A percentile compares a stretch with the other conserved stretches of the same genome.
Conservation (phyloP, 2,113 vertebrate species). For the Panurus biarmicus region DNA sequence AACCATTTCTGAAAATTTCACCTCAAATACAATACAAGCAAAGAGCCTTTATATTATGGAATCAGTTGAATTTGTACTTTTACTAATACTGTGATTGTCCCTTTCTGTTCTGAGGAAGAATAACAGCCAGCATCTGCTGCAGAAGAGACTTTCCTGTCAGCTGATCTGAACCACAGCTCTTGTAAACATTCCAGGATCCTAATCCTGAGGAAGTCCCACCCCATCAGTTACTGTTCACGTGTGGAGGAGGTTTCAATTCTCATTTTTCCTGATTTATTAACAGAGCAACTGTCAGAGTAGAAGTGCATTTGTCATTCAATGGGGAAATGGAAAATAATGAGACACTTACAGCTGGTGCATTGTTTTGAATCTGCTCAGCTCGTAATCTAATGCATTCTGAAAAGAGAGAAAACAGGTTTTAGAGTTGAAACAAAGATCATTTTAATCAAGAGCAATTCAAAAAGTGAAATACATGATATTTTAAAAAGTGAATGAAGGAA, state of each 20-base stretch:
- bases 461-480: neutral
- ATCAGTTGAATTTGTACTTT: neutral
- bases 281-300: neutral
- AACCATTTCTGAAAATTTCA: neutral
- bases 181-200: neutral
- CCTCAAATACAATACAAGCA: neutral
- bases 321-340: neutral
- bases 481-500: neutral
- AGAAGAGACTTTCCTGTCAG: neutral
- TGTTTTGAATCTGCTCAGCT: constrained; percentile 76
- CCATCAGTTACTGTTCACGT: too few relatives aligned
- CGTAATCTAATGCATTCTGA: constrained; percentile 72
- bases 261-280: neutral
- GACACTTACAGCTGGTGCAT: constrained; percentile 79
- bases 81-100: neutral
- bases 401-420: constrained; percentile 18
- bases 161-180: neutral
- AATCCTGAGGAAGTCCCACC: neutral
- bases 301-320: neutral
- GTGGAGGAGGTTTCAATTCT: neutral
- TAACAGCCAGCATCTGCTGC: neutral
- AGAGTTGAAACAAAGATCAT: neutral
- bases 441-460: neutral
- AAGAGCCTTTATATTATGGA: neutral
- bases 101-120: neutral